Evolutionary conservation across 1,140 invertebrate species (phyloP).

Genomic region (Pachypsylla venusta): DNA sequence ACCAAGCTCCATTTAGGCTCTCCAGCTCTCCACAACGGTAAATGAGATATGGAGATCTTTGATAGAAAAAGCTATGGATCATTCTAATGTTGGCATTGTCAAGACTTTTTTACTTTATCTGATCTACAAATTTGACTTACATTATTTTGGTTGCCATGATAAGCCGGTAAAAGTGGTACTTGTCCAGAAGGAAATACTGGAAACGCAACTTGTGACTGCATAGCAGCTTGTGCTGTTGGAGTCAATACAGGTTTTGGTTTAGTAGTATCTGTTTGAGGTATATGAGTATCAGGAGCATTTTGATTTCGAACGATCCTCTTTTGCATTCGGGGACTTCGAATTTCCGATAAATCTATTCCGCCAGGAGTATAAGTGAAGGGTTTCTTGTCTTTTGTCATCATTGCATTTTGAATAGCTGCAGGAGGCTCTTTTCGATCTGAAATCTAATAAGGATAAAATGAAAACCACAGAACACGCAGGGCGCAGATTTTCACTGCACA

Average conservation of each 20-base stretch:
- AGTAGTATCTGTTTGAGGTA: conserved; percentile 26
- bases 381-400: conserved; percentile 90
- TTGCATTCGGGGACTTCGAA: conserved; percentile 75
- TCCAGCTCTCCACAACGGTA: too few species aligned
- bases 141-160: background rate
- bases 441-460: too few species aligned
- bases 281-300: conserved; percentile 43
- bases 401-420: conserved; percentile 76
- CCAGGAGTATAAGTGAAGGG: conserved; percentile 87
- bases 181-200: conserved; percentile 43
- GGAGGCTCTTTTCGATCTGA: conserved; percentile 47
- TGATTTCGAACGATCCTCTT: conserved; percentile 50
- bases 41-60: too few species aligned
- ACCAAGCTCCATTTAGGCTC: too few species aligned
- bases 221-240: conserved; percentile 35
- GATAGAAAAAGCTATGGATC: too few species aligned
- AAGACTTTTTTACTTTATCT: too few species aligned
- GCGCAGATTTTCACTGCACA: background rate
- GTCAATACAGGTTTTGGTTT: conserved; percentile 31
- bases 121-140: too few species aligned
- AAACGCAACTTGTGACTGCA: conserved; percentile 49
- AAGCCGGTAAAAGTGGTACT: background rate
- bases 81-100: too few species aligned
- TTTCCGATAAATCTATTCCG: conserved; percentile 78
- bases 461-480: conserved; percentile 13